Evolutionary conservation across 2,113 vertebrate genomes (phyloP).

Genomic region (Cathartes aura): DNA sequence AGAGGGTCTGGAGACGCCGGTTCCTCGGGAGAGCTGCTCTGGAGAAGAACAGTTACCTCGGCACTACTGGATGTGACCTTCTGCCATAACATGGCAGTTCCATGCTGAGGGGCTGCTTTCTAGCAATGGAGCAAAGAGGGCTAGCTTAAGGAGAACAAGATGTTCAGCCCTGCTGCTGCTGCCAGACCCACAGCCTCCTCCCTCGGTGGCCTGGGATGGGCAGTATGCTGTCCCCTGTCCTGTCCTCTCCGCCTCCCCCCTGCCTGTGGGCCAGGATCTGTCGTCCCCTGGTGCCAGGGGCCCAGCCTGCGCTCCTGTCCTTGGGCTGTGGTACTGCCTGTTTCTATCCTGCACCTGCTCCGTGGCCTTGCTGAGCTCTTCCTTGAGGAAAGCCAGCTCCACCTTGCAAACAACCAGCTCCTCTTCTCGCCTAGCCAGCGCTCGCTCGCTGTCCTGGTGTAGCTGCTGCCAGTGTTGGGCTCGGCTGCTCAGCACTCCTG

Average conservation of each 20-base stretch:
- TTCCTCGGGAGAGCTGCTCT: not conserved
- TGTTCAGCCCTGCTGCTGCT: not conserved
- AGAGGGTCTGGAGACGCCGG: not conserved
- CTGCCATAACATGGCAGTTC: conserved; percentile 29
- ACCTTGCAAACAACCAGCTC: conserved; percentile 76
- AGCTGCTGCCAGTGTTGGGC: conserved; percentile 73
- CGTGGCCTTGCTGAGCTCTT: conserved; percentile 65
- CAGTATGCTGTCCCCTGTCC: not conserved
- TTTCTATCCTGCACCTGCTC: conserved; percentile 54
- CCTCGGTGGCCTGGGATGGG: not conserved
- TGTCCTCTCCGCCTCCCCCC: too few species aligned
- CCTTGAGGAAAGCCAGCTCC: conserved; percentile 74
- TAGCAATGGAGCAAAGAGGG: not conserved
- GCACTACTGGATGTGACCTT: conserved; percentile 1
- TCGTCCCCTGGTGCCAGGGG: too few species aligned
- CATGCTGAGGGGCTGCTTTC: conserved; percentile 31
- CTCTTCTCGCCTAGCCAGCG: conserved; percentile 71
- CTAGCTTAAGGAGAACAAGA: not conserved
- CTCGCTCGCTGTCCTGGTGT: conserved; percentile 60
- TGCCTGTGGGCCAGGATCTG: not conserved
- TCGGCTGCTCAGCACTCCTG: conserved; percentile 68
- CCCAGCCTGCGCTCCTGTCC: not conserved
- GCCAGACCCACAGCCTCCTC: not conserved
- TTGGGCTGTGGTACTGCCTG: not conserved
- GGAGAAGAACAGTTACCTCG: not conserved